phyloP scores from a whole-genome alignment of 2,888 invertebrate species.

The Agonum fuliginosum region DNA sequence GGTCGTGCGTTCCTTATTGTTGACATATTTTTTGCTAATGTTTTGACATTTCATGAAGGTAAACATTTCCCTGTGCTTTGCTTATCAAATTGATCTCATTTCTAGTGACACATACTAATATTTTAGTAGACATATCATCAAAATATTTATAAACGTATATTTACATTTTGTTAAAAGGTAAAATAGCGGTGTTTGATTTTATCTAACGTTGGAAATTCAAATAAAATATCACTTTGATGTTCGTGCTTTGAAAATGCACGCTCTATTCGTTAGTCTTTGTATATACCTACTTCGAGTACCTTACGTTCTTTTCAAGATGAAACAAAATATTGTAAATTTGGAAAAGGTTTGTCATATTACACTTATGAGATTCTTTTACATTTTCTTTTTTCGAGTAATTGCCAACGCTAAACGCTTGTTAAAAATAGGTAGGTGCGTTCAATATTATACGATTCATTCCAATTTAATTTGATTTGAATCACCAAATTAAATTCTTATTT shows the following conservation, averaged over 20 bases:
- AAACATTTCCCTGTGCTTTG: not conserved
- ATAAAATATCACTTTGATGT: constrained; percentile 31
- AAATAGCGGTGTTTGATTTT: constrained; percentile 30
- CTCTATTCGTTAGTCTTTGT: constrained; percentile 1
- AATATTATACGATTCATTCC: no score
- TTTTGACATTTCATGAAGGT: constrained; percentile 14
- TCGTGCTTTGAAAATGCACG: constrained; percentile 15
- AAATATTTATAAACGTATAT: no score
- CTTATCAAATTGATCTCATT: constrained; percentile 30
- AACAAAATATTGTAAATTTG: constrained; percentile 28
- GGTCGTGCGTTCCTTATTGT: no score
- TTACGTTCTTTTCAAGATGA: constrained; percentile 3
- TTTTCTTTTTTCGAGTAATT: not conserved
- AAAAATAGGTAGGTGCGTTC: no score
- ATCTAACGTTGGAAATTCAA: not conserved
- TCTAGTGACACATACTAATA: not conserved
- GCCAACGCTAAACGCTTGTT: no score
- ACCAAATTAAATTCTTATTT: not conserved
- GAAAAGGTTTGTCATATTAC: constrained; percentile 4
- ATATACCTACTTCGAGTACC: no score
- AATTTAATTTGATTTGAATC: not conserved
- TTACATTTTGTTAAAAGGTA: constrained; percentile 26
- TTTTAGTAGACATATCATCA: not conserved
- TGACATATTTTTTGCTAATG: no score
- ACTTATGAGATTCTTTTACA: no score